Base-by-base conservation (phyloP, 2,797 vertebrate species). In the Eospalax fontanierii region DNA sequence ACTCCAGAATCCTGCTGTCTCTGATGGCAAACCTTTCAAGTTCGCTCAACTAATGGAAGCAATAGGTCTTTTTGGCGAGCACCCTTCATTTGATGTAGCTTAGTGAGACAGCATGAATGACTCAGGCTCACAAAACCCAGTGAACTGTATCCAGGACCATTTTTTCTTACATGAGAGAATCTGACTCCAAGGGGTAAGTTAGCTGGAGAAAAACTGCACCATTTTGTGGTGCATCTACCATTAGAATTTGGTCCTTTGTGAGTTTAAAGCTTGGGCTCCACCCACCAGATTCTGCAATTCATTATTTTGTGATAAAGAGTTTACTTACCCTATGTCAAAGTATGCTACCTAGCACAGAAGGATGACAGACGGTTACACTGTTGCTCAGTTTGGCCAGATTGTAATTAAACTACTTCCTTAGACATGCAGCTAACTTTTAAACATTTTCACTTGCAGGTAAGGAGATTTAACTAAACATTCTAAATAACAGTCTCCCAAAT, bases 391-490 rank as follows among this genome's bases (percentile, higher is more conserved):
- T 40, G 3, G 19, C 75, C 10, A 83, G 57, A 73, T 19, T 83
- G 26, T 28, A 83, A 24, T 71, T 78, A 89, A 89, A 90, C 57
- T 71, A 63, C 40, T 24, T 84, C 50, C 50, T 90, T 33, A 78
- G 63, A 76, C 40, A 10, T 38, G 43, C 33, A 54, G 94, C 71
- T 38, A 63, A 87, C 30, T 73, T 89, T 79, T 90, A 90, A 82
- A 71, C 26, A 68, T 83, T 68, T 87, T 76, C 76, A 90, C 46
- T 26, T 59, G 21, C 30, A 66, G 86, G 50, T 71, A 81, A 89
- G 22, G 54, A 65, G 22, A 80, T 63, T 87, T 65, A 83, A 95
- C 65, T 79, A 85, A 88, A 68, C 74, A 89, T 68, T 80, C 54
- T 81, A 59, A 66, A n/a, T 38, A 92, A 70, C 26, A 83, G 22